Percentiles rank a stretch among this genome's conserved stretches.
Evolutionary conservation across 2,113 vertebrate species (phyloP).

Genomic region (Scophthalmus maximus): DNA sequence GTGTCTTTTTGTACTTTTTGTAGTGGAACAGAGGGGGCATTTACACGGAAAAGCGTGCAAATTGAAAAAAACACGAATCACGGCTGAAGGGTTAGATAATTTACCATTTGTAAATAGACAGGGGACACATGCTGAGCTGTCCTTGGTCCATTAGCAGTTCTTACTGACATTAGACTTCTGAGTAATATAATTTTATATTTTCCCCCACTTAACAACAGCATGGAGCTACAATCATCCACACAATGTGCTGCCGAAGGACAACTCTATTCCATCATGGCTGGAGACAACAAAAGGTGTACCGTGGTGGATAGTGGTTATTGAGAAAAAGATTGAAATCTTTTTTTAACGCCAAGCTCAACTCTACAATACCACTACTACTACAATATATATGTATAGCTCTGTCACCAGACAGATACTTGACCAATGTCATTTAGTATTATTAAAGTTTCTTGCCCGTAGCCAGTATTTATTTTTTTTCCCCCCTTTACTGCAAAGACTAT

Average conservation of each 20-base stretch:
- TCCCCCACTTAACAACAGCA: slow-evolving; percentile 11
- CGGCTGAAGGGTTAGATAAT: slow-evolving; percentile 17
- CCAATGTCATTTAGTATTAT: not conserved
- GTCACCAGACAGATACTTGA: not conserved
- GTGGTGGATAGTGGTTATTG: not conserved
- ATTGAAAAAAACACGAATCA: slow-evolving; percentile 63
- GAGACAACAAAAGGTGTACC: not conserved
- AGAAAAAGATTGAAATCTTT: slow-evolving; percentile 2
- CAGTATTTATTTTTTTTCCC: not conserved
- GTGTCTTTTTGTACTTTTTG: slow-evolving; percentile 28
- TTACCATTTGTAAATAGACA: slow-evolving; percentile 37
- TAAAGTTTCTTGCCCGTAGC: not conserved
- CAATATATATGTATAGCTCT: not conserved
- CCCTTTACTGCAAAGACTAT: too few relatives aligned
- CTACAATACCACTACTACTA: not conserved
- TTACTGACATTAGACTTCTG: slow-evolving; percentile 22
- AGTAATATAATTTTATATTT: too few relatives aligned
- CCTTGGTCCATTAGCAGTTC: slow-evolving; percentile 30
- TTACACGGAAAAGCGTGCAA: slow-evolving; percentile 37
- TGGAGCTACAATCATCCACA: not conserved
- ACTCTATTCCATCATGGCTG: slow-evolving; percentile 18
- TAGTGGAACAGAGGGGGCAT: slow-evolving; percentile 19
- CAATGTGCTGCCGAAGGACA: slow-evolving; percentile 16
- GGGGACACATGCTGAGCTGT: slow-evolving; percentile 19
- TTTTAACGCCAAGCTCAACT: not conserved